phyloP scores from a whole-genome alignment of 2,797 vertebrate species.

The Poecilia picta region DNA sequence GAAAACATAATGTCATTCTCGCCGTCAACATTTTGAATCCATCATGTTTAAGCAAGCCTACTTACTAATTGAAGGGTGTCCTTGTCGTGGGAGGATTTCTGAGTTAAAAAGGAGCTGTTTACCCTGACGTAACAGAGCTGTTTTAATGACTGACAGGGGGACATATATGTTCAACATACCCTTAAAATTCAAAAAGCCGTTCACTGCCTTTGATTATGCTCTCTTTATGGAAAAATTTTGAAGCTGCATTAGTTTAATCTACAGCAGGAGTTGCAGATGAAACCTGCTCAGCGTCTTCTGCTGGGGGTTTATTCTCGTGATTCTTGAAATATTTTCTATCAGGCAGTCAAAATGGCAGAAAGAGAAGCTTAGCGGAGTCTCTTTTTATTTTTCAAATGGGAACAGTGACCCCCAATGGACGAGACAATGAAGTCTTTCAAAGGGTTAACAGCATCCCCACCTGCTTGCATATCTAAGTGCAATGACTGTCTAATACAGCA shows the following conservation, averaged over 20 bases:
- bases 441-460: constrained; percentile 46
- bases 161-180: constrained; percentile 39
- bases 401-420: constrained; percentile 87
- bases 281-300: constrained; percentile 48
- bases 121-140: constrained; percentile 50
- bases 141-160: constrained; percentile 56
- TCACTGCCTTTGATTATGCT: constrained; percentile 68
- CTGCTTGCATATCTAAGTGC: constrained; percentile 25
- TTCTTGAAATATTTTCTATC: constrained; percentile 44
- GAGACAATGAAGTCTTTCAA: constrained; percentile 46
- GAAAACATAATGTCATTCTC: constrained; percentile 30
- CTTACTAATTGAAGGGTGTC: constrained; percentile 26
- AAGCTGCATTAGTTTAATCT: constrained; percentile 72
- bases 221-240: constrained; percentile 68
- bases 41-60: constrained; percentile 20
- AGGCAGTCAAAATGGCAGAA: constrained; percentile 71
- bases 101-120: constrained; percentile 36
- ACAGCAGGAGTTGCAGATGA: constrained; percentile 66
- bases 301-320: constrained; percentile 47
- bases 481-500: constrained; percentile 68
- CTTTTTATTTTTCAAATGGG: constrained; percentile 67
- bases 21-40: constrained; percentile 25
- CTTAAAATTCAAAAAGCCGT: constrained; percentile 44
- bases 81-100: constrained; percentile 24
- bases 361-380: constrained; percentile 6